These are phyloP conservation scores for Camponotus floridanus DNA, from an alignment of 1,140 invertebrate genomes.

Conservation along the genomic window DNA sequence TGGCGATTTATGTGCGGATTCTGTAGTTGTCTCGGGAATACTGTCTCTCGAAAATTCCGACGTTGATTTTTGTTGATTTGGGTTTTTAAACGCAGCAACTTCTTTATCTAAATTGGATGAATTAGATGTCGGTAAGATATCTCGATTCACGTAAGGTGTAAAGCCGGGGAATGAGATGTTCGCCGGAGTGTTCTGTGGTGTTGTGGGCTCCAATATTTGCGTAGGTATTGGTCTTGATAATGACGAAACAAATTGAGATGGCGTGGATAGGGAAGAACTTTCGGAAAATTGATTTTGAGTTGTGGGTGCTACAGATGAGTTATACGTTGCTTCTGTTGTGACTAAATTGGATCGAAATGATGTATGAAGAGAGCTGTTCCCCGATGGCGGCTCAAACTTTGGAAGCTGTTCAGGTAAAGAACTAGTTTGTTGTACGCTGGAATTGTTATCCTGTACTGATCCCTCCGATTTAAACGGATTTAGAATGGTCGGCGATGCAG, in stretches of 20 bases:
- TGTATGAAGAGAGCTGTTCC: conserved; percentile 68
- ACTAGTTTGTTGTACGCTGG: conserved; percentile 37
- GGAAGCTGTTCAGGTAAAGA: conserved; percentile 67
- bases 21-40: not conserved
- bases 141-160: conserved; percentile 43
- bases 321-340: not conserved
- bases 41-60: conserved; percentile 29
- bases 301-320: not conserved
- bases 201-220: conserved; percentile 76
- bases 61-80: conserved; percentile 10
- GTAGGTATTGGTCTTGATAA: conserved; percentile 76
- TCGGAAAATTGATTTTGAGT: conserved; percentile 53
- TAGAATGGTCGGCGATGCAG: conserved; percentile 69
- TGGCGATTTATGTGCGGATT: conserved; percentile 43
- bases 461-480: conserved; percentile 65
- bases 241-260: conserved; percentile 59
- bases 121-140: not conserved
- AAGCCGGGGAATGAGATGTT: conserved; percentile 76
- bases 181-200: conserved; percentile 83
- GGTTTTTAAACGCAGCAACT: not conserved
- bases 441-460: conserved; percentile 35
- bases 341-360: conserved; percentile 78
- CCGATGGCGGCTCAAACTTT: conserved; percentile 61
- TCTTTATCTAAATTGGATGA: conserved; percentile 16
- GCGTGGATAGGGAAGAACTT: not conserved